Evolutionary conservation across 2,888 invertebrate species (phyloP).

Genomic region (Chouioia cunea): DNA sequence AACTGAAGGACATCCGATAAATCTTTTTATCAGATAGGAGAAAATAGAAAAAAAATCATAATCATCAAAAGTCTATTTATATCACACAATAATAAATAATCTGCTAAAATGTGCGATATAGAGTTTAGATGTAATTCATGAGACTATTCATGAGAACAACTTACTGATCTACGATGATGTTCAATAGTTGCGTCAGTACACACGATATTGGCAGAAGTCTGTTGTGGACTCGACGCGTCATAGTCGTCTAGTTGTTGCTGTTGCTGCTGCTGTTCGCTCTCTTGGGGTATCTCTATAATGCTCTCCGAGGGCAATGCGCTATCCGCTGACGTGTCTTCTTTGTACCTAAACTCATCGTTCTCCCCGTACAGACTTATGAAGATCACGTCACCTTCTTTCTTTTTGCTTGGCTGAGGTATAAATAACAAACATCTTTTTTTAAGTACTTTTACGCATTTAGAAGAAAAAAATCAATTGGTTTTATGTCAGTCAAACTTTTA

Average conservation of each 20-base stretch:
- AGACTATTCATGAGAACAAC: too few species aligned
- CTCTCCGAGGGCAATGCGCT: slow-evolving; percentile 63
- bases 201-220: slow-evolving; percentile 55
- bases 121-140: too few species aligned
- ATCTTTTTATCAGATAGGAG: too few species aligned
- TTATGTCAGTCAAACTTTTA: background rate
- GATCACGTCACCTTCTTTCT: slow-evolving; percentile 55
- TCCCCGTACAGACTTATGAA: slow-evolving; percentile 62
- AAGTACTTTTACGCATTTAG: too few species aligned
- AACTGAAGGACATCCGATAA: too few species aligned
- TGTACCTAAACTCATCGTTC: slow-evolving; percentile 51
- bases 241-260: slow-evolving; percentile 56
- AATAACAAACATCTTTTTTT: background rate
- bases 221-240: slow-evolving; percentile 55
- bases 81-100: too few species aligned
- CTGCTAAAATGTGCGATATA: too few species aligned
- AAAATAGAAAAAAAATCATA: too few species aligned
- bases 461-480: background rate
- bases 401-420: slow-evolving; percentile 25
- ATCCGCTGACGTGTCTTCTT: slow-evolving; percentile 47
- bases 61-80: too few species aligned
- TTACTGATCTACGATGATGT: slow-evolving; percentile 51
- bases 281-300: slow-evolving; percentile 60
- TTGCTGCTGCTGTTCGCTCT: slow-evolving; percentile 55
- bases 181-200: slow-evolving; percentile 65